Conservation (phyloP, 2,797 vertebrate genomes). For the Platalea minor region DNA sequence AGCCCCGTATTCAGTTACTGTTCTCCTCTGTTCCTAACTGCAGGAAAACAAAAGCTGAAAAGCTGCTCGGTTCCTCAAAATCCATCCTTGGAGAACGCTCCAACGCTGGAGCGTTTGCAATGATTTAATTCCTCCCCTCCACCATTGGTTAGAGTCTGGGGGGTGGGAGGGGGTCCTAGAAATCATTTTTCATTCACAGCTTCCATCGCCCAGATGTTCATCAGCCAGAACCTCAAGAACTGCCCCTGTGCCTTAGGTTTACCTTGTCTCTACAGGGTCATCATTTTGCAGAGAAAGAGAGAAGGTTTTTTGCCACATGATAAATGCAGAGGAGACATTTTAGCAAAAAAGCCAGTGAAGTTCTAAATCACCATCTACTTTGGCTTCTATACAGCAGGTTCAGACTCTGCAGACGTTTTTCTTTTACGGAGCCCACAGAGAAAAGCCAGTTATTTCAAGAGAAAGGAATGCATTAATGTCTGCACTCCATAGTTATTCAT, state of each 20-base stretch:
- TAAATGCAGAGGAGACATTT: not conserved
- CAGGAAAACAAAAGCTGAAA: not conserved
- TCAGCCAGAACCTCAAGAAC: not conserved
- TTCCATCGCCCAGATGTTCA: not conserved
- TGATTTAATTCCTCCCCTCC: not conserved
- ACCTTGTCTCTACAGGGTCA: not conserved
- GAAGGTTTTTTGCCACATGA: not conserved
- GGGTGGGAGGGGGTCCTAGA: not conserved
- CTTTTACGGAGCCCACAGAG: constrained; percentile 21
- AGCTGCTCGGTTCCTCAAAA: not conserved
- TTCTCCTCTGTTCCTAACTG: rapidly evolving
- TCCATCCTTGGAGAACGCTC: not conserved
- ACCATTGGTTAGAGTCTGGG: not conserved
- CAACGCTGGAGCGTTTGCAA: not conserved
- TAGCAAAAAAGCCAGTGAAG: not conserved
- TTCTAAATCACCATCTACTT: constrained; percentile 6
- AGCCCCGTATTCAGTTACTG: rapidly evolving
- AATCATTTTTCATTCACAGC: not conserved
- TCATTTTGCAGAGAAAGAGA: not conserved
- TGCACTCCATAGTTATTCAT: constrained; percentile 51
- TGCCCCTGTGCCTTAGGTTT: not conserved
- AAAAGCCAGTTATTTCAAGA: constrained; percentile 59
- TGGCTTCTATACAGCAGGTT: constrained; percentile 34
- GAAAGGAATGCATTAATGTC: constrained; percentile 58
- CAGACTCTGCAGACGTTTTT: constrained; percentile 17